Evolutionary conservation across 2,888 invertebrate species (phyloP).

Genomic region (Pogonocherus hispidulus): DNA sequence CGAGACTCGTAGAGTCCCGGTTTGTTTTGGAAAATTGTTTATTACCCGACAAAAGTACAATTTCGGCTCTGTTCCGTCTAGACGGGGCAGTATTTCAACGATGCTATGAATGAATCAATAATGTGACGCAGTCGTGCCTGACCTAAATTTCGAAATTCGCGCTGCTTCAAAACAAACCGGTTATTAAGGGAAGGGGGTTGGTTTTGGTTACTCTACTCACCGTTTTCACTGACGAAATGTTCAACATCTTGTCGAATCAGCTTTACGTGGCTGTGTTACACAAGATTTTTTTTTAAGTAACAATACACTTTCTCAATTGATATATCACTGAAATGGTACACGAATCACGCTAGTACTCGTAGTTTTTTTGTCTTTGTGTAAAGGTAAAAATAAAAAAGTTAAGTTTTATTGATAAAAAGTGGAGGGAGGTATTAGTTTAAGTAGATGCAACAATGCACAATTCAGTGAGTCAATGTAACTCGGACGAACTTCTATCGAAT

Average conservation of each 20-base stretch:
- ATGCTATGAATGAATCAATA: constrained; percentile 44
- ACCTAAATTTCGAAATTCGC: constrained; percentile 25
- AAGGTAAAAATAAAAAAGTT: no score
- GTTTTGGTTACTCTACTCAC: constrained; percentile 30
- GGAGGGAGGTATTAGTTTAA: no score
- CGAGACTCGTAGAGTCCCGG: not conserved
- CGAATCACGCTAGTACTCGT: no score
- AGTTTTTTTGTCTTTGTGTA: no score
- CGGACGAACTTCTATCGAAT: constrained; percentile 13
- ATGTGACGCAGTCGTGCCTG: constrained; percentile 48
- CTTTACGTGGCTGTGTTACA: constrained; percentile 24
- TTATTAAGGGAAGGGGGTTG: not conserved
- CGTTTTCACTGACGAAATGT: constrained; percentile 45
- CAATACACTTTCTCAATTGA: no score
- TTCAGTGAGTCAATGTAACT: no score
- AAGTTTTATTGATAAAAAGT: no score
- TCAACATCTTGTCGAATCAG: constrained; percentile 41
- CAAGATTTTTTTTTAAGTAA: constrained; percentile 5
- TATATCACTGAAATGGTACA: not conserved
- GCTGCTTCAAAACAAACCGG: constrained; percentile 9
- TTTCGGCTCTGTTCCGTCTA: not conserved
- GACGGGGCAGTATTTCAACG: no score
- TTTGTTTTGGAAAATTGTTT: constrained; percentile 2
- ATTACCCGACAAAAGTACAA: not conserved
- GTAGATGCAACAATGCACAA: no score